Base-by-base conservation (phyloP, 2,797 vertebrate species). In the Salmo trutta region DNA sequence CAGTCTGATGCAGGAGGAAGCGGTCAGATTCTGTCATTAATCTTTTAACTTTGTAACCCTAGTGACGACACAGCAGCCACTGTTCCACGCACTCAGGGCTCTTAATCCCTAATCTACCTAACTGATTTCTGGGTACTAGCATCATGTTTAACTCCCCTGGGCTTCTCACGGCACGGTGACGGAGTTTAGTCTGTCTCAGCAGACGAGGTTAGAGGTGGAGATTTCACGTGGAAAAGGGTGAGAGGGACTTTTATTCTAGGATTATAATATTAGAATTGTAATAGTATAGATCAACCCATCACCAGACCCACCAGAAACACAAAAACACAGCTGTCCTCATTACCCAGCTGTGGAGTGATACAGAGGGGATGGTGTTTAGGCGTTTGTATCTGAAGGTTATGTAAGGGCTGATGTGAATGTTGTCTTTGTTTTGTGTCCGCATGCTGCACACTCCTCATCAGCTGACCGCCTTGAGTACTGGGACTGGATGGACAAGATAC, bases 341-440 rank as follows among this genome's bases (percentile, higher is more conserved):
- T 3, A 27, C 71, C 75, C 36, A 31, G 15, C 75, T 66, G 68
- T 59, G 15, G 51, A 59, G 53, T 21, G 29, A 62, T 17, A 69
- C 71, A 75, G 65, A 67, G 31, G 3, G 33, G 36, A 64, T 75
- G 69, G 7, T 56, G 21, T 76, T 80, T 80, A 16, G 41, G 75
- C 64, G 75, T 33, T 33, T 54, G 67, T 51, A 15, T 7, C 59
- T 47, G 41, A 59, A 15, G 41, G 75, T 92, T 91, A 89, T 83
- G 67, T 91, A 90, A 93, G 80, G 24, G 1, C 76, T 67, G 83
- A 82, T 81, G 81, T 83, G 72, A 88, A 87, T 85, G 70, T 83
- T 31, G 83, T 21, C 85, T 88, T 88, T 91, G 88, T 88, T 53
- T 71, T 47, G 71, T 5, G 53, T 73, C 53, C 72, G 73, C 62